Base-by-base conservation (phyloP, 1,140 invertebrate species). In the Hesperophylax magnus region DNA sequence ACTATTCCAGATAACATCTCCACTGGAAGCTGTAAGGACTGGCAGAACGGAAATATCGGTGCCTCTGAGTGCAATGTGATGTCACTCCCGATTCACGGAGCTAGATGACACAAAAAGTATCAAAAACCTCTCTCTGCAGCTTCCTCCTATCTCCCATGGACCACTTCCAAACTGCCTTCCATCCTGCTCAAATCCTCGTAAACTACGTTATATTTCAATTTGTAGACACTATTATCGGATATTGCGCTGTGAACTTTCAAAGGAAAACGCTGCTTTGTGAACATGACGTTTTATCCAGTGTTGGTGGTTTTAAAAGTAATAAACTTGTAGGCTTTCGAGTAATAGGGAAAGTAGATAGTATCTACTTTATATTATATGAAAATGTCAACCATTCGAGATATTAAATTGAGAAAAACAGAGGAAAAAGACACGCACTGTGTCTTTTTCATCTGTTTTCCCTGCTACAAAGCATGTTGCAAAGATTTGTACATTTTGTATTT, bases 31-130 rank as follows among this genome's bases (percentile, higher is more conserved):
- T 14, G 9, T 3, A 11, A 15, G 63, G 31, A n/a, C 63, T n/a
- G 31, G 31, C 31, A 67, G 27, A 34, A 17, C 31, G 31, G 63
- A 27, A 67, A 31, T 27, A 67, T 39, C 63, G 20, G 63, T 20
- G n/a, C 31, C 63, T 8, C 63, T 67, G 63, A 67, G 63, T 67
- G 63, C 63, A 34, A 39, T 67, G 22, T 67, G 63, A 67, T 67
- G 63, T 67, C 63, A 67, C 63, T 27, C 31, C 27, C 0, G 63
- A 39, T 34, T 17, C 27, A 34, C 24, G 17, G 11, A 31, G 31
- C 31, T 18, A 67, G 63, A 67, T 15, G 31, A 34, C n/a, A 27
- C 22, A 67, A 67, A 67, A 67, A 31, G 63, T 31, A 27, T 24
- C 24, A 14, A n/a, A 67, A 34, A 34, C 24, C 17, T 15, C 14